These are phyloP conservation scores for Arctocebus calabarensis DNA, from an alignment of 2,797 vertebrate genomes.

Conservation along the genomic window DNA sequence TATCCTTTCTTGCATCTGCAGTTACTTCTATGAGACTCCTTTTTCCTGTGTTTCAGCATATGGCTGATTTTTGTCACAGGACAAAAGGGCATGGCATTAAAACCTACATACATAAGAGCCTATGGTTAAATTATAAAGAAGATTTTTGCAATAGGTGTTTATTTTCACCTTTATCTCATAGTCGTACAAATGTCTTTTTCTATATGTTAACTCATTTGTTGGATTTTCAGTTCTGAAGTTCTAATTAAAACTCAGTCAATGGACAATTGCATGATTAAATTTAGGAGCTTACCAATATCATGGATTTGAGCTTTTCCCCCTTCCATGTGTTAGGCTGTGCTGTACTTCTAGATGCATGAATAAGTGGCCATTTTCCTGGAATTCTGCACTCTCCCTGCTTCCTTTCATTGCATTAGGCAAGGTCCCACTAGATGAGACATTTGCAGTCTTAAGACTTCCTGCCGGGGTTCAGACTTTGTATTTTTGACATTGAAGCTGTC, in stretches of 20 bases:
- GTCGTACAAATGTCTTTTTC: not conserved
- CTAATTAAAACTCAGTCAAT: slow-evolving; percentile 75
- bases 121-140: slow-evolving; percentile 45
- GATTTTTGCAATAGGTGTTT: not conserved
- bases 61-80: slow-evolving; percentile 48
- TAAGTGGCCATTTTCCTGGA: slow-evolving; percentile 84
- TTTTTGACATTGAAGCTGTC: slow-evolving; percentile 86
- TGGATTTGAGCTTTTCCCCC: slow-evolving; percentile 69
- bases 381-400: slow-evolving; percentile 85
- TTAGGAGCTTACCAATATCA: slow-evolving; percentile 71
- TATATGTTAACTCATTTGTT: slow-evolving; percentile 49
- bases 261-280: slow-evolving; percentile 75
- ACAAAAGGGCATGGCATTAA: slow-evolving; percentile 60
- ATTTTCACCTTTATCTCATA: slow-evolving; percentile 60
- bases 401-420: slow-evolving; percentile 86
- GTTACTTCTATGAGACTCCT: not conserved
- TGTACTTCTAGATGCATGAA: slow-evolving; percentile 77
- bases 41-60: not conserved
- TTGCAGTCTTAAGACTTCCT: slow-evolving; percentile 89
- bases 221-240: slow-evolving; percentile 70
- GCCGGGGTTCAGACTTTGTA: slow-evolving; percentile 85
- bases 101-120: slow-evolving; percentile 43
- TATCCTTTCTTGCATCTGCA: not conserved
- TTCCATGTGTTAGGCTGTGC: slow-evolving; percentile 77
- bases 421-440: slow-evolving; percentile 86